phyloP scores from a whole-genome alignment of 2,797 vertebrate species.

The Spinus pinus region DNA sequence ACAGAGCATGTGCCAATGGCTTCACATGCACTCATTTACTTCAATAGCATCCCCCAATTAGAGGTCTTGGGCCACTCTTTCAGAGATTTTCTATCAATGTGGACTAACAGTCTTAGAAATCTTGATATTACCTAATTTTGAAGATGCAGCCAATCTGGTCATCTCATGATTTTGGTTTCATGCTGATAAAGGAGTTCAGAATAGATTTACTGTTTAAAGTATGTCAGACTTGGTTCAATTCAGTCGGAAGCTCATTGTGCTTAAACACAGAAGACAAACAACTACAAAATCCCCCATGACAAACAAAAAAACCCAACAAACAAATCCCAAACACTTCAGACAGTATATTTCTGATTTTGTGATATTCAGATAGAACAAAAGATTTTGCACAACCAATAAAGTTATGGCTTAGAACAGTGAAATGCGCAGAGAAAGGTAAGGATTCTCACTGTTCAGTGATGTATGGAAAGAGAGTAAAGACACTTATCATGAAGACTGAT shows the following conservation, averaged over 20 bases:
- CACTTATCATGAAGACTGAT: background rate
- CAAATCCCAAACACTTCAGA: background rate
- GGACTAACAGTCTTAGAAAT: background rate
- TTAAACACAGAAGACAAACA: background rate
- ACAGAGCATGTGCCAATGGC: fast-evolving
- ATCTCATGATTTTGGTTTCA: background rate
- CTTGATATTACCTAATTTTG: background rate
- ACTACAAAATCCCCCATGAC: background rate
- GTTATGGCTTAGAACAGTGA: background rate
- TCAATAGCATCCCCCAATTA: background rate
- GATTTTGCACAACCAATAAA: background rate
- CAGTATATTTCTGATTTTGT: background rate
- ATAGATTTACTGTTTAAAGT: background rate
- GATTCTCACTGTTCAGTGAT: background rate
- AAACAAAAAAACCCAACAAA: background rate
- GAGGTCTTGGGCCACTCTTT: background rate
- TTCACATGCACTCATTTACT: background rate
- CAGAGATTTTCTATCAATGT: background rate
- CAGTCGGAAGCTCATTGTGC: background rate
- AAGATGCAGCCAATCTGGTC: background rate
- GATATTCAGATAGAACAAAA: background rate
- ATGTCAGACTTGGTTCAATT: background rate
- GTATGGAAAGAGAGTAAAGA: background rate
- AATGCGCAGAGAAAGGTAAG: background rate
- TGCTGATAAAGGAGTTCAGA: background rate